Base-by-base conservation (phyloP, 1,140 invertebrate species). In the Wasmannia auropunctata region DNA sequence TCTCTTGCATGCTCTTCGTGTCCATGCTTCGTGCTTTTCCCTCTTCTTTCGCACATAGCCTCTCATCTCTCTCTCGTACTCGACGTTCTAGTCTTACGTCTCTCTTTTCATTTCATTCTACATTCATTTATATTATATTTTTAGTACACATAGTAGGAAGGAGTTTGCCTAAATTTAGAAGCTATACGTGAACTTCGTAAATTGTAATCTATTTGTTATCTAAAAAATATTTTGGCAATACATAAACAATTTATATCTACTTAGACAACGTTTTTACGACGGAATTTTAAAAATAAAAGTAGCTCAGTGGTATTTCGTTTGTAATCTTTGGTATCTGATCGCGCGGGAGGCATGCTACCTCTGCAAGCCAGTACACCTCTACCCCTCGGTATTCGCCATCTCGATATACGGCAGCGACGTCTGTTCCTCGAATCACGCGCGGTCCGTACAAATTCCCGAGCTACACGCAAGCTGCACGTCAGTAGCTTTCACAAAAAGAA, bases 401-500 rank as follows among this genome's bases (percentile, higher is more conserved):
- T 90, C 85, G 88, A 89, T 74, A 79, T 72, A 74, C 65, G 56
- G 56, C 87, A 67, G 79, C 86, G 79, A 85, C 88, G 88, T 87
- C 67, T 80, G 85, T 89, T 90, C 79, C 60, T 74, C 69, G 88
- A 89, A 90, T 89, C 88, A 90, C 88, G 88, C 88, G 85, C 88
- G 80, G 85, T 87, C 67, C 74, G 67, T 89, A 90, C 88, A 89
- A 89, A 90, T 89, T 87, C 49, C 67, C 65, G n/a, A 75, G 74
- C 22, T 58, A 58, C 88, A 89, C 88, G 88, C 88, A 58, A 90
- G 25, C 70, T 60, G 56, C 49, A 49, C 79, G 37, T 60, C 65
- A 34, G 70, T 31, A 58, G 77, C 54, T 89, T 89, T 79, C 62
- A 31, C 5, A 63, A 77, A 63, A 77, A 60, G 67, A 54, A 79